Evolutionary conservation across 2,113 vertebrate species (phyloP), one percentile per base, ranked within the genome.

Genomic region (Mesocricetus auratus): DNA sequence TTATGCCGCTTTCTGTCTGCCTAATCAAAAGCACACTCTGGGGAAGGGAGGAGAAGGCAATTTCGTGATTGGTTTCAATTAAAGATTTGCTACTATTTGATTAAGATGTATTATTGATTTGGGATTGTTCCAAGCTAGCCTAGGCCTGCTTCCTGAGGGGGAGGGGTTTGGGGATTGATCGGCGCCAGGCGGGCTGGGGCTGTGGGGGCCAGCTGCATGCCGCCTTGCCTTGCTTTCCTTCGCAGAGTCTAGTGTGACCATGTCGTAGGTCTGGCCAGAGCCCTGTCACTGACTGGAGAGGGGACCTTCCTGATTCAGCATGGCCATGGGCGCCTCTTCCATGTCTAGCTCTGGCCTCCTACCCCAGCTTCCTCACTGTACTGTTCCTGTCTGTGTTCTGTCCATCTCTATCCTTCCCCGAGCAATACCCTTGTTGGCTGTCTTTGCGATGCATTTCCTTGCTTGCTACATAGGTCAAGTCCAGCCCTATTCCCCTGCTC

Each of bases 51-150:
- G 90, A 75, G 90, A 95, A 92, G 81, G 95, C 88, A 85, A 82
- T 89, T 82, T 94, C 19, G 45, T 78, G 96, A 96, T 97, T 96
- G 97, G 97, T 96, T 98, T 95, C 97, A 96, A 94, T 97, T 81
- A 95, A 95, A 97, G 96, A 95, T 94, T 94, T 90, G 96, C 96
- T 97, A 86, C 96, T 82, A 78, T 96, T 97, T 96, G 97, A 95
- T 96, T 92, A 94, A 97, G 97, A 96, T 90, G 64, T 86, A 90
- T 95, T 97, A 97, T 97, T 95, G 97, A 98, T 96, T 96, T 94
- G 95, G 96, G 97, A 95, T 93, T 82, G 75, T 96, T 96, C 96
- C 95, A 93, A 78, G 96, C 15, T 2, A 64, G 68, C 88, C 88
- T 33, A 64, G 75, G 73, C 87, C 77, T 16, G 42, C 87, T 96